Evolutionary conservation across 2,888 invertebrate genomes (phyloP), one percentile per base, ranked within the genome.

Genomic region (Xanthia togata): DNA sequence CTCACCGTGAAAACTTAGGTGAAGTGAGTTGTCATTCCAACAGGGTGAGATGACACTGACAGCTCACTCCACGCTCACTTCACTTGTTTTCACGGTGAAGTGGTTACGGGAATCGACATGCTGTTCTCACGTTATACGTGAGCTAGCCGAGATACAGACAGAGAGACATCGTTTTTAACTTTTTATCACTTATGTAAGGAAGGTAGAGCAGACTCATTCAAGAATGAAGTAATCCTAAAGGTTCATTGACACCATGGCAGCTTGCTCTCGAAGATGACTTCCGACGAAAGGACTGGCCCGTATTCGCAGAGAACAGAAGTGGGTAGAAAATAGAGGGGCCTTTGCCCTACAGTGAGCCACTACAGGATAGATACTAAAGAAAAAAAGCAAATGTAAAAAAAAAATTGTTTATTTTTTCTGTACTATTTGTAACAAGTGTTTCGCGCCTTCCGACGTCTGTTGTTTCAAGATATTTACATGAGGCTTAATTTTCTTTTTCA

Each of bases 401-500:
- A 35, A 44, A n/a, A 35, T 6, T 47, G 81, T 92, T 92, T 94
- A 94, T 95, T 95, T 91, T 87, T 93, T 95, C 86, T 92, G 91
- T 69, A 96, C 84, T 89, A 97, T 97, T 87, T 97, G 96, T 81
- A 97, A 91, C 87, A 98, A 95, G 85, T 98, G 95, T 91, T 97
- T 97, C 4, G 98, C 97, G 17, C 98, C 98, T 69, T 97, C 93
- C 17, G 96, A 97, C 11, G 93, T 93, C 89, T 97, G 97, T 59
- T 95, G 93, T 87, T 97, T 97, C 70, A 98, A 89, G 44, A 93
- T 83, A 68, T 93, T 93, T 0, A 90, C 74, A 59, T 97, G 92
- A 0, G 94, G 89, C 87, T 95, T 95, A 2, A 98, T 88, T 87
- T 97, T 96, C 55, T 93, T 90, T 86, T 96, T 96, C 4, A 98